Evolutionary conservation across 23 tunicate genomes (phyloP).

Genomic region (Trididemnum clinides): DNA sequence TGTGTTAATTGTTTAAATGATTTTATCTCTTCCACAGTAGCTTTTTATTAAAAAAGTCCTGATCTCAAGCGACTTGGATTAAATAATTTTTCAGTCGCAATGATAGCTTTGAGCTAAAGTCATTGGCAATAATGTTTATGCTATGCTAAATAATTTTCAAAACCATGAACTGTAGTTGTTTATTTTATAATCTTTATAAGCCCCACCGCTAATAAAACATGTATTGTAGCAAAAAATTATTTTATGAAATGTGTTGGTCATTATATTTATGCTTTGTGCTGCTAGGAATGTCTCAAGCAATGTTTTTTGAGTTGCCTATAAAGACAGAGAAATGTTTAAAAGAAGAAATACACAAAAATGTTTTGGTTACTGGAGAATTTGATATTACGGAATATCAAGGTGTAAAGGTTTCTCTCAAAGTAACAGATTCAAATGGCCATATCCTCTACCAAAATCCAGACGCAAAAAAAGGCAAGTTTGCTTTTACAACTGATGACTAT

Average conservation of each 20-base stretch:
- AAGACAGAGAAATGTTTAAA: conserved; percentile 78
- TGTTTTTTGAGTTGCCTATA: conserved; percentile 67
- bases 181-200: no score
- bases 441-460: conserved; percentile 87
- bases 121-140: no score
- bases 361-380: conserved; percentile 82
- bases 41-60: no score
- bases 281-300: not conserved
- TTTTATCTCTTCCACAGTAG: no score
- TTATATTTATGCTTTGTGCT: not conserved
- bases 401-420: conserved; percentile 62
- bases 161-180: no score
- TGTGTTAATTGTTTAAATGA: no score
- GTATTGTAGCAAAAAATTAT: not conserved
- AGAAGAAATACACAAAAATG: conserved; percentile 91
- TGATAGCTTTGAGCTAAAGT: no score
- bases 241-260: not conserved
- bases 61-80: no score
- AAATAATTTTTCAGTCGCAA: no score
- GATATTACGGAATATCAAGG: conserved; percentile 50
- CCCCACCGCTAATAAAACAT: no score
- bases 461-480: conserved; percentile 84
- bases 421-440: conserved; percentile 89
- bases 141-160: no score
- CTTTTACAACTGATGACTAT: conserved; percentile 95